A percentile compares a stretch with the other conserved stretches of the same genome.
phyloP scores from a whole-genome alignment of 1,140 invertebrate genomes.

The Cotesia chilonis region DNA sequence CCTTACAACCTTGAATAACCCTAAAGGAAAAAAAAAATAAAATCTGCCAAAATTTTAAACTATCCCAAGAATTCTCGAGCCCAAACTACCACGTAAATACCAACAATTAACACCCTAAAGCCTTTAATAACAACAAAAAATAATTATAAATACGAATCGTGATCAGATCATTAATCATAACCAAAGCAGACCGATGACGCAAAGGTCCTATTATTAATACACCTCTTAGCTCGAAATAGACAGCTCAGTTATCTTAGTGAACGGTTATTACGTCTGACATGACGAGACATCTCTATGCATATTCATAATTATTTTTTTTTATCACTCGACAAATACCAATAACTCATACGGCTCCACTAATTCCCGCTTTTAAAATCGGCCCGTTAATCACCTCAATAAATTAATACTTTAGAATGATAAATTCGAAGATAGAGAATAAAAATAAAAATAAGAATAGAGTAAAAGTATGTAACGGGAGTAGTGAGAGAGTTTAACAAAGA shows the following conservation, averaged over 20 bases:
- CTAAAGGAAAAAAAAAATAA: too few relatives aligned
- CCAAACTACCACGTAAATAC: too few relatives aligned
- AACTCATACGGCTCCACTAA: neutral
- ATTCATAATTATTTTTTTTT: constrained; percentile 7
- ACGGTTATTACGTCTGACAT: constrained; percentile 64
- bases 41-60: too few relatives aligned
- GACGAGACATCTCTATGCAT: constrained; percentile 23
- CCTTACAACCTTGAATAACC: too few relatives aligned
- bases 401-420: too few relatives aligned
- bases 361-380: too few relatives aligned
- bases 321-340: neutral
- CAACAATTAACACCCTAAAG: too few relatives aligned
- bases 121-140: too few relatives aligned
- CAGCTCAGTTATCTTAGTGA: constrained; percentile 61
- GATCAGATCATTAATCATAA: constrained; percentile 24
- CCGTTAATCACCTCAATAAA: too few relatives aligned
- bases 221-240: constrained; percentile 61
- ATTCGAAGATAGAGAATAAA: neutral
- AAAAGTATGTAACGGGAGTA: neutral
- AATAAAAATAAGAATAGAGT: neutral
- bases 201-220: constrained; percentile 63
- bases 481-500: neutral
- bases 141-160: constrained; percentile 2
- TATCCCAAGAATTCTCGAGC: too few relatives aligned
- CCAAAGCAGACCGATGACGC: constrained; percentile 49